phyloP scores from a whole-genome alignment of 2,113 vertebrate species.

The Oryzias javanicus region DNA sequence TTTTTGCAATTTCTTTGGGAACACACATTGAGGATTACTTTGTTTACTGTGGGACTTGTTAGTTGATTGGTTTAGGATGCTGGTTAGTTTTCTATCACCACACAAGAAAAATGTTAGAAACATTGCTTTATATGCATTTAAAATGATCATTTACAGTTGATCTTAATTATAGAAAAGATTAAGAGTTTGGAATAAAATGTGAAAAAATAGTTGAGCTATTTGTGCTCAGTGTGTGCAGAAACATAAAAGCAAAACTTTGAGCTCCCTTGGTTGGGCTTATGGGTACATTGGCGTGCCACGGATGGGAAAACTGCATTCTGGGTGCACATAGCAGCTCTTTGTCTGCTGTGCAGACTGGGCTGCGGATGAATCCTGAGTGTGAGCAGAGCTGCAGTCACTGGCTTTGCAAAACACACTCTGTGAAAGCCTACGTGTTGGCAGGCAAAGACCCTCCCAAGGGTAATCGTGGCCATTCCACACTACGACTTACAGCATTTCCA shows the following conservation, averaged over 20 bases:
- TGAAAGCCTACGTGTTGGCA: constrained; percentile 55
- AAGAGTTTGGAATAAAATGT: too few relatives aligned
- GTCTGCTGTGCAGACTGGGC: constrained; percentile 41
- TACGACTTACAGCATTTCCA: constrained; percentile 36
- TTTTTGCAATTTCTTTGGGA: not conserved
- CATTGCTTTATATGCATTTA: not conserved
- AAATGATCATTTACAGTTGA: too few relatives aligned
- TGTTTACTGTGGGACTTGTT: constrained; percentile 1
- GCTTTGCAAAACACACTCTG: constrained; percentile 45
- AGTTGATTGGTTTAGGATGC: constrained; percentile 5
- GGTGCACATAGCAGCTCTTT: constrained; percentile 35
- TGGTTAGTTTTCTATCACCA: constrained; percentile 17
- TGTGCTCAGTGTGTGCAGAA: too few relatives aligned
- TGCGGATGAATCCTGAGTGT: constrained; percentile 40
- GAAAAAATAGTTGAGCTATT: too few relatives aligned
- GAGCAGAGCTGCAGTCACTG: constrained; percentile 49
- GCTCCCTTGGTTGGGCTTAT: too few relatives aligned
- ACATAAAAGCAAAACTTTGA: too few relatives aligned
- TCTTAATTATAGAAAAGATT: too few relatives aligned
- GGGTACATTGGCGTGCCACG: constrained; percentile 23
- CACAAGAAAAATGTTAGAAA: constrained; percentile 1
- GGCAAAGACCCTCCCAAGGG: constrained; percentile 42
- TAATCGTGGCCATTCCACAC: constrained; percentile 48
- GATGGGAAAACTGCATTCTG: constrained; percentile 15
- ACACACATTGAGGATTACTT: constrained; percentile 8